Evolutionary conservation across 2,888 invertebrate species (phyloP), one percentile per base, ranked within the genome.

Genomic region (Drosophila eohydei): DNA sequence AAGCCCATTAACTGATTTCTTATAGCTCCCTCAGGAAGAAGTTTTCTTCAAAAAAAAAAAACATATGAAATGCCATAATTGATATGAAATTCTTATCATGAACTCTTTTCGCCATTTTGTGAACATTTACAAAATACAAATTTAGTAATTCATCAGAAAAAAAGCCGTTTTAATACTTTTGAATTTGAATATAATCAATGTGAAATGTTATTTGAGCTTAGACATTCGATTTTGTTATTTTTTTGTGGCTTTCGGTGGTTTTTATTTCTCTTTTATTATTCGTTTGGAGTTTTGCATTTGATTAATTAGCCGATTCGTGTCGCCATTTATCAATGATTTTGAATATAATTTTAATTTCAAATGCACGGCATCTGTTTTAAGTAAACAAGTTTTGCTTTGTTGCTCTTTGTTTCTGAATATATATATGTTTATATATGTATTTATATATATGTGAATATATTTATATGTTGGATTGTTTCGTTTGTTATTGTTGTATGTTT

Each of bases 261-360:
- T 46, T 32, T 44, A 4, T 66, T 61, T 58, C 64, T 62, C 41
- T 38, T 65, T 60, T 66, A 50, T 44, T 63, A 73, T 65, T 67
- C 36, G 62, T 67, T 70, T 57, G 34, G 71, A 69, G 69, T 50
- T 64, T 78, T 89, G 89, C 81, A 81, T 89, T 78, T 85, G 82
- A 89, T 90, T 85, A 90, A 90, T 89, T 90, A 81, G 80, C 76
- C 72, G 80, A 51, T 79, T 74, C 67, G 59, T 89, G 78, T 80
- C 63, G 75, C 65, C 81, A 84, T 87, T 80, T 80, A 89, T 89
- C 76, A 88, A 77, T 79, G 72, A 71, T 71, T 80, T 83, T 80
- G 40, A 63, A 72, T 72, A 75, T 72, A 76, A 81, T 88, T 81
- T 85, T 60, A 81, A 85, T 81, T 86, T 82, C 73, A 74, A 88